Percentiles rank a stretch among this genome's conserved stretches.
phyloP scores from a whole-genome alignment of 2,113 vertebrate genomes.

The Tragelaphus buxtoni region DNA sequence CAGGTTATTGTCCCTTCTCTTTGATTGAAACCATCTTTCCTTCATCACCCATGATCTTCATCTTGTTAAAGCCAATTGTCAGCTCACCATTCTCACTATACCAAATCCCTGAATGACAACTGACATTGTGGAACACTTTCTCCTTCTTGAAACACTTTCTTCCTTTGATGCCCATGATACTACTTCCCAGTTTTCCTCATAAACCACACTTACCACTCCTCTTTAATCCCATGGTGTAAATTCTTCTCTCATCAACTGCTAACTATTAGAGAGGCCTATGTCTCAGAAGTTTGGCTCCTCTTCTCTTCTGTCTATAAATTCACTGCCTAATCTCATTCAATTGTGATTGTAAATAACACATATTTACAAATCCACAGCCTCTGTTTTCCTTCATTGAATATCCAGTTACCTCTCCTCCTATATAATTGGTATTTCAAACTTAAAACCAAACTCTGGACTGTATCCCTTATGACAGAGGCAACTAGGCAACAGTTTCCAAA shows the following conservation, averaged over 20 bases:
- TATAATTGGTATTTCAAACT: neutral
- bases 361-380: neutral
- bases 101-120: neutral
- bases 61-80: neutral
- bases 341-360: neutral
- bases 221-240: neutral
- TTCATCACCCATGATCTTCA: neutral
- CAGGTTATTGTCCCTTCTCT: neutral
- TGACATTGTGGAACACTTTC: neutral
- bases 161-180: neutral
- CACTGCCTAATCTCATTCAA: neutral
- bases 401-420: neutral
- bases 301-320: neutral
- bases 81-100: neutral
- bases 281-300: neutral
- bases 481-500: neutral
- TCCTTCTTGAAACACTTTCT: neutral
- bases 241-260: neutral
- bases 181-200: neutral
- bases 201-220: neutral
- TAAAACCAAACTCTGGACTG: neutral
- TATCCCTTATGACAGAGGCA: neutral
- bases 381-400: neutral
- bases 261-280: neutral
- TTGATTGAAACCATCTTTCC: neutral